Percentiles rank a stretch among this genome's conserved stretches.
phyloP scores from a whole-genome alignment of 2,797 vertebrate species.

The Podargus strigoides region DNA sequence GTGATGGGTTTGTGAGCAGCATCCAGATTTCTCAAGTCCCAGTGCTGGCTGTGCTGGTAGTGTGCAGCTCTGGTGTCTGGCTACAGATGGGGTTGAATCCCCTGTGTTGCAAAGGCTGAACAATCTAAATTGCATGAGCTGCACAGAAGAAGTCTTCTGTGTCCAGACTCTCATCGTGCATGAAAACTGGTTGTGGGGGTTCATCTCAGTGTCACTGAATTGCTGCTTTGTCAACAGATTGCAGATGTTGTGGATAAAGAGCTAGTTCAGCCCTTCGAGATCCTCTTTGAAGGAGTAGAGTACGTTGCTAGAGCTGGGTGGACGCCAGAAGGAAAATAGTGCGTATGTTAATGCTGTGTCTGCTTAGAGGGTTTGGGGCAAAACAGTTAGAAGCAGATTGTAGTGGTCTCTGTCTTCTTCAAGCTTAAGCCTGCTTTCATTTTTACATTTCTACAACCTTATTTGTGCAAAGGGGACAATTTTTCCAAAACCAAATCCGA shows the following conservation, averaged over 20 bases:
- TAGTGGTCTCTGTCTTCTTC: not conserved
- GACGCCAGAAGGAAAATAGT: slow-evolving; percentile 84
- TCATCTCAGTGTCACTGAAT: slow-evolving; percentile 57
- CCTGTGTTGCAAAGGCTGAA: not conserved
- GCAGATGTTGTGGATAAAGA: slow-evolving; percentile 79
- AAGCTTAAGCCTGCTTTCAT: slow-evolving; percentile 44
- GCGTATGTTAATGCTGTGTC: slow-evolving; percentile 73
- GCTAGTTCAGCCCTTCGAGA: slow-evolving; percentile 81
- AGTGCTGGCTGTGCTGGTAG: not conserved
- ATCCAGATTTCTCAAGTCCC: not conserved
- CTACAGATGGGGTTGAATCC: not conserved
- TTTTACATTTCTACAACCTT: not conserved
- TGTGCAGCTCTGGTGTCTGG: not conserved
- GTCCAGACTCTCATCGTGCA: not conserved
- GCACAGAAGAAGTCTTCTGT: not conserved
- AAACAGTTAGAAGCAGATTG: slow-evolving; percentile 16
- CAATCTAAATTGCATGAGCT: not conserved
- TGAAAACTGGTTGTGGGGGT: slow-evolving; percentile 50
- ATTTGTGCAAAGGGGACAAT: not conserved
- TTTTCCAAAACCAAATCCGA: slow-evolving; percentile 7
- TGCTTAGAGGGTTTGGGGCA: slow-evolving; percentile 46
- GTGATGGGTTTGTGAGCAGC: not conserved
- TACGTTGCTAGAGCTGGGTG: slow-evolving; percentile 85
- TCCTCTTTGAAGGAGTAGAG: slow-evolving; percentile 82
- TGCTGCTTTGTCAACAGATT: slow-evolving; percentile 73